phyloP scores from a whole-genome alignment of 2,888 invertebrate species.

The Caenorhabditis angaria region DNA sequence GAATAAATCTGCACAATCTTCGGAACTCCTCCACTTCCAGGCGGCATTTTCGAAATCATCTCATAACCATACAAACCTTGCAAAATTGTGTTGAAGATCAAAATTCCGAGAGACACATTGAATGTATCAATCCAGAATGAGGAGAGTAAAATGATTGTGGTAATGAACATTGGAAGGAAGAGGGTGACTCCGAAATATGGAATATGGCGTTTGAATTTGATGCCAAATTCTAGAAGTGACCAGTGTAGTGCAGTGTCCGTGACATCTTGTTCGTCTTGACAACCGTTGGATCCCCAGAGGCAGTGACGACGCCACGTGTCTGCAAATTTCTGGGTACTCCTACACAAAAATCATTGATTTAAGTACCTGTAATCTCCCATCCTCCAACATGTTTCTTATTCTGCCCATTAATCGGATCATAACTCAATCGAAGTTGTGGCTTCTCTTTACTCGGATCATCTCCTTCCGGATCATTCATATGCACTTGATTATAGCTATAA shows the following conservation, averaged over 20 bases:
- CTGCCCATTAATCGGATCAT: conserved; percentile 55
- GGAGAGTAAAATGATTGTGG: conserved; percentile 52
- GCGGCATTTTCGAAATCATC: conserved; percentile 64
- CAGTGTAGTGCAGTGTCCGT: conserved; percentile 68
- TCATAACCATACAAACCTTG: conserved; percentile 64
- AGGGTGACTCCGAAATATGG: conserved; percentile 66
- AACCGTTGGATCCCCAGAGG: conserved; percentile 68
- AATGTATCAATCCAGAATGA: conserved; percentile 65
- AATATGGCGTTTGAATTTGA: conserved; percentile 65
- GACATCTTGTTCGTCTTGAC: conserved; percentile 22
- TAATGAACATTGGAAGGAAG: conserved; percentile 63
- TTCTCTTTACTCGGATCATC: conserved; percentile 43
- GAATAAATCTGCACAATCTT: conserved; percentile 55
- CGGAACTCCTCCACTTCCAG: conserved; percentile 66
- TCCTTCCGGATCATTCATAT: conserved; percentile 59
- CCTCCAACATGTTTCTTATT: conserved; percentile 63
- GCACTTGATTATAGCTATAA: conserved; percentile 68
- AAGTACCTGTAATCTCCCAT: background rate
- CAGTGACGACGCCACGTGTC: conserved; percentile 68
- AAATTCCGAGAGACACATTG: conserved; percentile 40
- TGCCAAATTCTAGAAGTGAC: conserved; percentile 70
- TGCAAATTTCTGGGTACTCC: conserved; percentile 69
- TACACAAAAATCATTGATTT: conserved; percentile 12
- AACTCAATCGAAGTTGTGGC: conserved; percentile 62
- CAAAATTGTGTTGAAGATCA: conserved; percentile 57